Evolutionary conservation across 2,797 vertebrate species (phyloP), one percentile per base, ranked within the genome.

Genomic region (Pipistrellus kuhlii): DNA sequence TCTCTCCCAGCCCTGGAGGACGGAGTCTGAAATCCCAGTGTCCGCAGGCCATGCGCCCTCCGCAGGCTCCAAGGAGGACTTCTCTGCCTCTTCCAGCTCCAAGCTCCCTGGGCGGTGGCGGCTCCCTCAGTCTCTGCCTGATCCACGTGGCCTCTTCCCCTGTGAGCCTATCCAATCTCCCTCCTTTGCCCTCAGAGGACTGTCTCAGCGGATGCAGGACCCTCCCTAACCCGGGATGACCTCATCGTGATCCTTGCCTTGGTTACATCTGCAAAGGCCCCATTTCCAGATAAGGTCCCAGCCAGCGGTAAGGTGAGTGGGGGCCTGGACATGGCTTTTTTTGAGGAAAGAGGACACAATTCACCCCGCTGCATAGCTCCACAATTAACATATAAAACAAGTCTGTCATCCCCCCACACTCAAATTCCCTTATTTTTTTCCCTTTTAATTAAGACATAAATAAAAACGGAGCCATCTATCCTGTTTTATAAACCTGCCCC

Each of bases 11-110:
- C 4, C 3, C 44, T 25, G 69, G 69, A 30, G 51, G 82, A 27
- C 51, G 12, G 72, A n/a, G 46, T 30, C 41, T 30, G n/a, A 10
- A 21, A 13, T 23, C 27, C 41, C 6, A 14, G 27, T 25, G 13
- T 5, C 5, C 0, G 18, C 68, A 8, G 55, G 30, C 6, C 4
- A 0, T 0, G 1, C 6, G 23, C 17, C 30, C 23, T 46, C 38
- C 5, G 13, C 6, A 18, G 32, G 85, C 59, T 25, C 48, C 1
- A 9, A 8, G 69, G 11, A 57, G 30, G 17, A 0, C 38, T 15
- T 46, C 38, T 27, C 25, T 1, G 18, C 20, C 20, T 83, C 71
- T 23, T 25, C 20, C 35, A 15, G 51, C 44, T 69, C 41, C 41
- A 21, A 10, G 13, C 0, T n/a, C 35, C 23, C 53, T 12, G 3